phyloP scores from a whole-genome alignment of 2,797 vertebrate genomes.

The Austrolebias charrua region DNA sequence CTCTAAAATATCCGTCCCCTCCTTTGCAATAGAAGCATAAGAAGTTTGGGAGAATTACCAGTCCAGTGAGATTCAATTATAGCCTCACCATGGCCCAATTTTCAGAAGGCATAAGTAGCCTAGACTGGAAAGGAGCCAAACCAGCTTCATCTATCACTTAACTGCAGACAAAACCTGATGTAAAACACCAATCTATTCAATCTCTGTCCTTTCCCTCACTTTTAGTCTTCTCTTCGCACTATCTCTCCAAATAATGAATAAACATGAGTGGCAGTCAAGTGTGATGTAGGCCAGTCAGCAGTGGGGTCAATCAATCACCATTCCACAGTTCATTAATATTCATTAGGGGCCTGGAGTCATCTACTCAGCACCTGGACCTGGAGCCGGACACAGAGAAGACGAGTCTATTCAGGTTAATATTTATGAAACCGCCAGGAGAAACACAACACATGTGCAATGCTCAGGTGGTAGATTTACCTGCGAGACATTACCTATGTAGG shows the following conservation, averaged over 20 bases:
- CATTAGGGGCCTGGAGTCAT: conserved; percentile 76
- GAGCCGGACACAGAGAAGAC: conserved; percentile 67
- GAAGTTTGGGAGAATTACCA: conserved; percentile 73
- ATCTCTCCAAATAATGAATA: conserved; percentile 78
- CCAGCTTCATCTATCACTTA: conserved; percentile 76
- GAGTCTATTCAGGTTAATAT: conserved; percentile 71
- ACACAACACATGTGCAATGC: conserved; percentile 59
- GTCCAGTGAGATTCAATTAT: conserved; percentile 78
- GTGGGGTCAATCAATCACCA: conserved; percentile 81
- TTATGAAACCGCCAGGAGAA: conserved; percentile 68
- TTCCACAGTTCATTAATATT: conserved; percentile 79
- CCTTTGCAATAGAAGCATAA: conserved; percentile 68
- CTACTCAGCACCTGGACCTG: conserved; percentile 69
- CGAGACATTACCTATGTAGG: conserved; percentile 14
- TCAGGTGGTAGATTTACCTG: conserved; percentile 42
- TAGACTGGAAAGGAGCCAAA: conserved; percentile 73
- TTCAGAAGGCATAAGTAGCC: conserved; percentile 66
- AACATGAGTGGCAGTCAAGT: conserved; percentile 76
- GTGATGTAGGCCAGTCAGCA: conserved; percentile 74
- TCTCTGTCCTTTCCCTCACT: conserved; percentile 43
- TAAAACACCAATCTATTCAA: conserved; percentile 69
- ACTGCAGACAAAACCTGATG: conserved; percentile 74
- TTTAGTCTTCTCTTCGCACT: conserved; percentile 36
- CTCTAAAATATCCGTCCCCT: conserved; percentile 66
- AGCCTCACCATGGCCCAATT: conserved; percentile 68